Conservation (phyloP, 2,797 vertebrate genomes). For the Aeoliscus strigatus region DNA sequence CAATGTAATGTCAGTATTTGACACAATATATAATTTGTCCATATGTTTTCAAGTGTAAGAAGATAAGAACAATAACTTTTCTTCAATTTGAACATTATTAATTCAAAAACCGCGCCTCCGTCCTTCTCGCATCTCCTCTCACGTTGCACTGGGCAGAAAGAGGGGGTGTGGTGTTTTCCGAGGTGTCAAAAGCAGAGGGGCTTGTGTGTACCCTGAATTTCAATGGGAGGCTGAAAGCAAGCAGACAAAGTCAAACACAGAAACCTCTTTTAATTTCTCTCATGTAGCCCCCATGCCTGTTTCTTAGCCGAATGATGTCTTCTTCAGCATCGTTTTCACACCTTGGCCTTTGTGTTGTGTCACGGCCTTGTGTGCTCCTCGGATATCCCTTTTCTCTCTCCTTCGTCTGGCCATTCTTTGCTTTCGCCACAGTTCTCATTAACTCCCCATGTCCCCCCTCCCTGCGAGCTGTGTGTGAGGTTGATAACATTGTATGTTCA, state of each 20-base stretch:
- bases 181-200: constrained; percentile 89
- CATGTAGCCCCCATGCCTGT: constrained; percentile 65
- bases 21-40: too few relatives aligned
- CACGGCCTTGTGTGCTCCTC: constrained; percentile 62
- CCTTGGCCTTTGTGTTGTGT: constrained; percentile 49
- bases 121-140: constrained; percentile 8
- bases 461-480: constrained; percentile 29
- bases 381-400: constrained; percentile 36
- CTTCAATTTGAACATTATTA: constrained; percentile 28
- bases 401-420: constrained; percentile 21
- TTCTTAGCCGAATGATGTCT: constrained; percentile 78
- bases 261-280: constrained; percentile 86
- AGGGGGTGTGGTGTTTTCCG: constrained; percentile 82
- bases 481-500: constrained; percentile 29
- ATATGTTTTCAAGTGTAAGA: too few relatives aligned
- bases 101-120: constrained; percentile 22
- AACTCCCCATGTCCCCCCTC: constrained; percentile 44
- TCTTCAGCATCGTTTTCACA: constrained; percentile 73
- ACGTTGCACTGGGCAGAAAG: constrained; percentile 76
- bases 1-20: too few relatives aligned
- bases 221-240: constrained; percentile 82
- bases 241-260: constrained; percentile 78
- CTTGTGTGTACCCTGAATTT: constrained; percentile 89
- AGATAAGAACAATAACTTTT: constrained; percentile 6
- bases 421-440: constrained; percentile 44